These are phyloP conservation scores for Drosophila pandora DNA, from an alignment of 1,140 invertebrate genomes.

Conservation along the genomic window DNA sequence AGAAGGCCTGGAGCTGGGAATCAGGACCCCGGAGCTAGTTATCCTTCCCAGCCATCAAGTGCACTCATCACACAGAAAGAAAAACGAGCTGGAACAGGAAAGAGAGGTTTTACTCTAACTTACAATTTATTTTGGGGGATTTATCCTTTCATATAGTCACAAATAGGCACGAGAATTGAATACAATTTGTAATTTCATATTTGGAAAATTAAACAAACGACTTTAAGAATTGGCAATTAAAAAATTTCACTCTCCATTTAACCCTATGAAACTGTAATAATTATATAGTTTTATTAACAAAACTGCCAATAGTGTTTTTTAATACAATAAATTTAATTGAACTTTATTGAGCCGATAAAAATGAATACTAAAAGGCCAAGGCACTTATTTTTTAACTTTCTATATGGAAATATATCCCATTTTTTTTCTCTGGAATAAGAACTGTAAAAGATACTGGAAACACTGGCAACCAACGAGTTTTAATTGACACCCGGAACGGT, in stretches of 20 bases:
- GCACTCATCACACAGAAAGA: slow-evolving; percentile 21
- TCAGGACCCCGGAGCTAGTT: slow-evolving; percentile 18
- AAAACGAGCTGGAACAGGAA: background rate
- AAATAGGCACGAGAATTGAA: too few species aligned
- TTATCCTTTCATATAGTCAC: too few species aligned
- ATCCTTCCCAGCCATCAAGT: slow-evolving; percentile 28
- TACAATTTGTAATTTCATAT: too few species aligned
- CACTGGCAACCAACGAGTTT: slow-evolving; percentile 35
- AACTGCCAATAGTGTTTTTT: background rate
- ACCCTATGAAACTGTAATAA: background rate
- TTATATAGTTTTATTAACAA: background rate
- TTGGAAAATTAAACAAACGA: too few species aligned
- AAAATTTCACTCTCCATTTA: too few species aligned
- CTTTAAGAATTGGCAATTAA: too few species aligned
- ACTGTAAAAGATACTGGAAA: background rate
- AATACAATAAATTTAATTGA: background rate
- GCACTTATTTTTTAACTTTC: background rate
- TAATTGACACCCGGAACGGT: slow-evolving; percentile 59
- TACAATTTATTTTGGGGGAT: too few species aligned
- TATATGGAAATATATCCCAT: background rate
- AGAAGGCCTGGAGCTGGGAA: slow-evolving; percentile 5
- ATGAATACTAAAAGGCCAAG: too few species aligned
- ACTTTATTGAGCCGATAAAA: too few species aligned
- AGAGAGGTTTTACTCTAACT: background rate
- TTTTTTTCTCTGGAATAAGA: background rate